These are phyloP conservation scores for Liolophura sinensis DNA, from an alignment of 1,140 invertebrate genomes.

Conservation along the genomic window DNA sequence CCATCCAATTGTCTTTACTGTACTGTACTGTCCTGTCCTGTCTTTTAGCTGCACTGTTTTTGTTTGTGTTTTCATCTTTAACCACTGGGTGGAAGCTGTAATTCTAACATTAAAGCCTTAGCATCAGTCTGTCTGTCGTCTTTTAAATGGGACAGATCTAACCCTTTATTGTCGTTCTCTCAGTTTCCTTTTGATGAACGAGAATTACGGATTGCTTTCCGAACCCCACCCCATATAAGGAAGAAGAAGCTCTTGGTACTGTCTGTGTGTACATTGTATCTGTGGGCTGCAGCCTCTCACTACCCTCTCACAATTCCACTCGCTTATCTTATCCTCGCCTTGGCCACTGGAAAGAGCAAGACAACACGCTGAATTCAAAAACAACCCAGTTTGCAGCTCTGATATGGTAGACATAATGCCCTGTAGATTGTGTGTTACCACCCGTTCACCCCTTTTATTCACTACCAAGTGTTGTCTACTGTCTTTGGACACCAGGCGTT, in stretches of 20 bases:
- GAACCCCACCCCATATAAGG: slow-evolving; percentile 57
- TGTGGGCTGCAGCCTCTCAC: neutral
- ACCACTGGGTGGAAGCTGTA: too few species aligned
- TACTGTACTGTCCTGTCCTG: neutral
- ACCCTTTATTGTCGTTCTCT: slow-evolving; percentile 29
- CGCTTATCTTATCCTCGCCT: too few species aligned
- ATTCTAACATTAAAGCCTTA: too few species aligned
- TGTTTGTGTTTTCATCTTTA: neutral
- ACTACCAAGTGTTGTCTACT: too few species aligned
- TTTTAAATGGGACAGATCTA: neutral
- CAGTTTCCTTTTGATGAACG: slow-evolving; percentile 55
- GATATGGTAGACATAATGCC: too few species aligned
- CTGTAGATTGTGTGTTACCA: too few species aligned
- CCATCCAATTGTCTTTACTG: neutral
- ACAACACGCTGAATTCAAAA: too few species aligned
- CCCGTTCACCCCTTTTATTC: too few species aligned
- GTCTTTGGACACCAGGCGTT: too few species aligned
- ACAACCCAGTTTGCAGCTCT: too few species aligned
- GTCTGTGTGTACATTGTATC: neutral
- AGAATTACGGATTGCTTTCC: slow-evolving; percentile 54
- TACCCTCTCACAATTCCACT: neutral
- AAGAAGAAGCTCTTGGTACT: slow-evolving; percentile 22
- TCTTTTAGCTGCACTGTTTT: neutral
- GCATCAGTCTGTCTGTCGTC: too few species aligned
- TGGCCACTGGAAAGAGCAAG: too few species aligned